Evolutionary conservation across 1,140 invertebrate species (phyloP).

Genomic region (Micrasema minimum): DNA sequence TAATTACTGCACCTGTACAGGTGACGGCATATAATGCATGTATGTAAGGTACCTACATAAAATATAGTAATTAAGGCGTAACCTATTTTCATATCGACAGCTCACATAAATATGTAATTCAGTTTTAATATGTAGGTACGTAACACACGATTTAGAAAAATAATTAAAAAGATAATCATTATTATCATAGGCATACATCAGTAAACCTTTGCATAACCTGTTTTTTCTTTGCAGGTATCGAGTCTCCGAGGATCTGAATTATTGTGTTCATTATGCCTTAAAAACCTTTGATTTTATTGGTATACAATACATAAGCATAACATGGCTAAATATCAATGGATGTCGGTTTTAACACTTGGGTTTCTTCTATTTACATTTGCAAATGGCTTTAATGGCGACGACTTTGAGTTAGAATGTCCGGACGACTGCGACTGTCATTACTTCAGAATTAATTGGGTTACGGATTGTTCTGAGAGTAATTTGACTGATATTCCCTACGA

Average conservation of each 20-base stretch:
- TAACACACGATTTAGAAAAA: too few species aligned
- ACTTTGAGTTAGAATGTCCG: conserved; percentile 74
- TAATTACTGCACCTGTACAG: too few species aligned
- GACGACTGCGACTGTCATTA: conserved; percentile 81
- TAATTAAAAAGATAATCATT: too few species aligned
- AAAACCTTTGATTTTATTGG: not conserved
- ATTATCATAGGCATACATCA: too few species aligned
- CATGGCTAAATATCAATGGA: conserved; percentile 17
- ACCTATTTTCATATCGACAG: too few species aligned
- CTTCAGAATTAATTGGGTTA: conserved; percentile 81
- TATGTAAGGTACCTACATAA: too few species aligned
- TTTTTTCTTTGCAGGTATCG: too few species aligned
- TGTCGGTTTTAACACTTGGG: conserved; percentile 23
- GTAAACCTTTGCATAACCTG: too few species aligned
- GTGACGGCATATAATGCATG: too few species aligned
- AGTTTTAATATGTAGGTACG: too few species aligned
- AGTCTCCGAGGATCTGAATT: not conserved
- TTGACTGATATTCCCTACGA: conserved; percentile 75
- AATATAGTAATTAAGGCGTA: too few species aligned
- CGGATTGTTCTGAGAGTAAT: conserved; percentile 80
- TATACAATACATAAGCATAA: not conserved
- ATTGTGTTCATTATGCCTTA: conserved; percentile 18
- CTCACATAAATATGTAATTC: too few species aligned
- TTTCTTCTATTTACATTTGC: conserved; percentile 20
- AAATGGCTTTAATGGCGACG: conserved; percentile 68